These are phyloP conservation scores for Pipistrellus pygmaeus DNA, from an alignment of 2,797 vertebrate genomes.

Conservation along the genomic window DNA sequence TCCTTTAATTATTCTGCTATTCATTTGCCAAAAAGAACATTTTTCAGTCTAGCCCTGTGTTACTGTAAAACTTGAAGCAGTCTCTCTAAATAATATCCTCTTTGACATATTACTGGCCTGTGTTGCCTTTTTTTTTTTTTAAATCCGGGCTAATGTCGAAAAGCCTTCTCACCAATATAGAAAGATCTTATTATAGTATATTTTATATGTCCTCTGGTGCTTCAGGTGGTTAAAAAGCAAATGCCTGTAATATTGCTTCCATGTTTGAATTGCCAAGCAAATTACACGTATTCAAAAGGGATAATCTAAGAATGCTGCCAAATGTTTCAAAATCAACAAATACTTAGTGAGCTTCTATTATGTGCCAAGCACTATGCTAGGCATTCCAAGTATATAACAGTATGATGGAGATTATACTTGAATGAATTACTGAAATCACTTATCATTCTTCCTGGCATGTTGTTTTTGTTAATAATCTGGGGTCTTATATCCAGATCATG, in stretches of 20 bases:
- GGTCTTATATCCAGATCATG: neutral
- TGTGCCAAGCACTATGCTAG: neutral
- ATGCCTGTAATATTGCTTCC: neutral
- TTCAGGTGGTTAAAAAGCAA: conserved; percentile 60
- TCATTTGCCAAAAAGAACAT: conserved; percentile 74
- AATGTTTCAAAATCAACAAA: conserved; percentile 48
- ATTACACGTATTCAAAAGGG: conserved; percentile 25
- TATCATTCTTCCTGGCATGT: neutral
- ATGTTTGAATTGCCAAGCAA: neutral
- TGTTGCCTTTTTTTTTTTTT: neutral
- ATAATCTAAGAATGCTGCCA: conserved; percentile 18
- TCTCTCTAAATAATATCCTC: conserved; percentile 69
- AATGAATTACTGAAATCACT: conserved; percentile 34
- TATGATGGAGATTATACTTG: conserved; percentile 2
- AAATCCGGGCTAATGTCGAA: neutral
- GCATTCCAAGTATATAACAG: neutral
- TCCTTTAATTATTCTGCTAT: conserved; percentile 74
- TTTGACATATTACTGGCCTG: conserved; percentile 57
- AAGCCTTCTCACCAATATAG: conserved; percentile 14
- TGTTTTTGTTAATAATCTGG: neutral
- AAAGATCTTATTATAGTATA: neutral
- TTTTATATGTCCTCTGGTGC: neutral
- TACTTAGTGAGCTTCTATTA: conserved; percentile 25
- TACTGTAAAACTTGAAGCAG: conserved; percentile 59
- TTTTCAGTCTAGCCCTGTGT: conserved; percentile 68